Percentiles rank a stretch among this genome's conserved stretches.
These are phyloP conservation scores for Montipora cactus DNA, from an alignment of 64 coral and sea anemone genomes.

Conservation along the genomic window DNA sequence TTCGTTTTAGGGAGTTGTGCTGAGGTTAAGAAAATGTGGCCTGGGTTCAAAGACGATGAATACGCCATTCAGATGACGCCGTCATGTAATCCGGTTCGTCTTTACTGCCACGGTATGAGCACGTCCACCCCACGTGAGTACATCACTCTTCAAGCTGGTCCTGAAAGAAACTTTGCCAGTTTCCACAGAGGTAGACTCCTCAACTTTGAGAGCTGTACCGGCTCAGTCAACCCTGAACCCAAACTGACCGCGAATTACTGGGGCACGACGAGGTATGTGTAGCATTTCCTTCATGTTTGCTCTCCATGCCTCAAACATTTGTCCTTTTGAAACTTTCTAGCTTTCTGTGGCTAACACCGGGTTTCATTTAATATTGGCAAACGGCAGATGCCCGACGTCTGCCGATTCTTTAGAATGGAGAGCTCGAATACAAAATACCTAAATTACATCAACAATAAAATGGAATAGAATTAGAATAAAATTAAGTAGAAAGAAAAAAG, in stretches of 20 bases:
- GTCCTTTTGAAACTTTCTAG: too few species aligned
- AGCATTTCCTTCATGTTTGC: too few species aligned
- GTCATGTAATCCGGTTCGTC: constrained; percentile 80
- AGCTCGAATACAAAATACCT: too few species aligned
- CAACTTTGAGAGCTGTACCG: constrained; percentile 85
- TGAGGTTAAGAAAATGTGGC: constrained; percentile 86
- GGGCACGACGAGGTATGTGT: constrained; percentile 89
- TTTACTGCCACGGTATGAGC: constrained; percentile 92
- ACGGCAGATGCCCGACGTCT: too few species aligned
- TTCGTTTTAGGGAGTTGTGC: constrained; percentile 82
- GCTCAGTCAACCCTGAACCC: constrained; percentile 86
- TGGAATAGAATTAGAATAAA: too few species aligned
- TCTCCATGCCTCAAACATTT: too few species aligned
- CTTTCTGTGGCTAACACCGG: too few species aligned
- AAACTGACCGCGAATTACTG: constrained; percentile 94
- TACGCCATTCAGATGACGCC: constrained; percentile 84
- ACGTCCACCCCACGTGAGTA: constrained; percentile 87
- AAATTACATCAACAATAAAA: too few species aligned
- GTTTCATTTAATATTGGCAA: too few species aligned
- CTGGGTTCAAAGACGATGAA: constrained; percentile 89
- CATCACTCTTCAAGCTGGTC: constrained; percentile 86
- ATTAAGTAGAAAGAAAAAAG: too few species aligned
- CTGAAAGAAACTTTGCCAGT: constrained; percentile 87
- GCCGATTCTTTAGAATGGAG: too few species aligned
- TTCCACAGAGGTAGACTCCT: constrained; percentile 88